A percentile compares a stretch with the other conserved stretches of the same genome.
Evolutionary conservation across 2,113 vertebrate genomes (phyloP).

Genomic region (Atractosteus spatula): DNA sequence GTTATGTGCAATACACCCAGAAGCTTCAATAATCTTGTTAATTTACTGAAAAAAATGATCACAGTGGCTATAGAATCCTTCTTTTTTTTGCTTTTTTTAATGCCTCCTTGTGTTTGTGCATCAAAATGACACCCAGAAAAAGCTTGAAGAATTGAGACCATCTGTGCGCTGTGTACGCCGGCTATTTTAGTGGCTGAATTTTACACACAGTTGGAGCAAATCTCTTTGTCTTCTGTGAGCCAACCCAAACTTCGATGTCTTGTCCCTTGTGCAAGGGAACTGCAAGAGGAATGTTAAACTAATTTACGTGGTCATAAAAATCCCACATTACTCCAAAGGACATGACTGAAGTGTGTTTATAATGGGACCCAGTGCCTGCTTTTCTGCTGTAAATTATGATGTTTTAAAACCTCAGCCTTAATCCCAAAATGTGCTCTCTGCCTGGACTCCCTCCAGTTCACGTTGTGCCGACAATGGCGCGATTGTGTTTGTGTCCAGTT

Average conservation of each 20-base stretch:
- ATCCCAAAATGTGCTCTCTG: slow-evolving; percentile 4
- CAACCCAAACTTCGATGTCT: slow-evolving; percentile 6
- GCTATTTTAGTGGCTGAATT: slow-evolving; percentile 12
- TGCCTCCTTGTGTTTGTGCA: neutral
- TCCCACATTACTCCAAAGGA: slow-evolving; percentile 19
- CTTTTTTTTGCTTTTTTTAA: neutral
- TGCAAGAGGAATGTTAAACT: slow-evolving; percentile 24
- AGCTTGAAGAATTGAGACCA: neutral
- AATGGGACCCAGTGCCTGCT: slow-evolving; percentile 9
- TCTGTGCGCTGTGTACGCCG: neutral
- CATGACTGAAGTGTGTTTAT: slow-evolving; percentile 18
- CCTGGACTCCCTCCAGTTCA: neutral
- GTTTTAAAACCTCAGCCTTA: slow-evolving; percentile 7
- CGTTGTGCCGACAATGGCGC: neutral
- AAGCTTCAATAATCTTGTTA: neutral
- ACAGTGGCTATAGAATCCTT: neutral
- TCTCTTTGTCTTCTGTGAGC: slow-evolving; percentile 13
- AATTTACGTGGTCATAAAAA: slow-evolving; percentile 34
- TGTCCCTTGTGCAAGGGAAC: neutral
- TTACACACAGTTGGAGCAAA: slow-evolving; percentile 20
- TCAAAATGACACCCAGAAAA: neutral
- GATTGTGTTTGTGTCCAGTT: neutral
- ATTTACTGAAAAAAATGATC: neutral
- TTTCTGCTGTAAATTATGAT: slow-evolving; percentile 23
- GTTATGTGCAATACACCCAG: neutral